Evolutionary conservation across 2,888 invertebrate species (phyloP), one percentile per base, ranked within the genome.

Genomic region (Phyto melanocephala): DNA sequence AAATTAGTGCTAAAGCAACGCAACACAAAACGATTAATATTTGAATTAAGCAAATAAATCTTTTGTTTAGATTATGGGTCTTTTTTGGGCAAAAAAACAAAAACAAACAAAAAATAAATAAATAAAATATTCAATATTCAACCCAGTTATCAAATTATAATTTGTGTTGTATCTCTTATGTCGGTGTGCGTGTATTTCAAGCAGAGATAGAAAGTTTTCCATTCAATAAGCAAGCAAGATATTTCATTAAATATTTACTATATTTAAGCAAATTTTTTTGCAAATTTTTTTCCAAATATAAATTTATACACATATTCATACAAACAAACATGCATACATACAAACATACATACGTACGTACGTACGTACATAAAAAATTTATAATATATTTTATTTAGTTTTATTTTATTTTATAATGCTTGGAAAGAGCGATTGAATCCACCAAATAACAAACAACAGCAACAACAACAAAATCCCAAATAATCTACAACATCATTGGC

Each of bases 1-100:
- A 3, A 28, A 28, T 6, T 28, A 28, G 4, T 28, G n/a, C n/a
- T n/a, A 15, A 15, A 15, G 2, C 54, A 11, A 42, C 7, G 2
- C 42, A 62, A 37, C 28, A 10, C 2, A 24, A 28, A 20, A 11
- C 62, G 68, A 68, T 68, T 77, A 77, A 77, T 70, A 77, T 62
- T 77, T 35, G 68, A 68, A 60, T 77, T 22, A 35, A 77, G 68
- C 60, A 33, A 17, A 77, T 62, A 77, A 77, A 77, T 77, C 77
- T 70, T 52, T 77, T 77, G 60, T 70, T 70, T 68, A 70, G 52
- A 52, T 60, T 60, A 50, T 50, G 50, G 42, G 24, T 60, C 50
- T 42, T 60, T 8, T 40, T 67, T 33, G 22, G 28, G 37, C n/a
- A 17, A 47, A 75, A 33, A 28, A 13, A 24, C 6, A 40, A 20